phyloP scores from a whole-genome alignment of 2,888 invertebrate species.

The Cataglyphis rosenhaueri region DNA sequence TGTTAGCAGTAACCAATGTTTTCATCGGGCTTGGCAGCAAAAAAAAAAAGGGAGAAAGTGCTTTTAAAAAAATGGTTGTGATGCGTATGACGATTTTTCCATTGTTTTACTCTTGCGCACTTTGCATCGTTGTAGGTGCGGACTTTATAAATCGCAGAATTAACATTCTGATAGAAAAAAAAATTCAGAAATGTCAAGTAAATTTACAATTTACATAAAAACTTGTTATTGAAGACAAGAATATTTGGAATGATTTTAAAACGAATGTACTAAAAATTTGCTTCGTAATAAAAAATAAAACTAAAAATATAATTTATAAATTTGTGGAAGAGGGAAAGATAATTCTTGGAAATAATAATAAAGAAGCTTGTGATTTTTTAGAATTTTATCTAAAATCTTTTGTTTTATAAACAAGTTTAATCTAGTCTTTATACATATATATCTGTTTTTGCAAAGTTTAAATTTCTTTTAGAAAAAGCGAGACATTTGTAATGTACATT shows the following conservation, averaged over 20 bases:
- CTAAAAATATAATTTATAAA: background rate
- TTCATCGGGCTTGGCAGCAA: background rate
- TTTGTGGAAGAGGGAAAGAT: background rate
- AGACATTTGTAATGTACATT: background rate
- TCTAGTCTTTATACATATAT: background rate
- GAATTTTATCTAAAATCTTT: background rate
- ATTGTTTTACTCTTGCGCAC: background rate
- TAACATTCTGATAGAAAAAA: background rate
- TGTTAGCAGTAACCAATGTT: conserved; percentile 15
- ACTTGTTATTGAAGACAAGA: background rate
- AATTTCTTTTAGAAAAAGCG: background rate
- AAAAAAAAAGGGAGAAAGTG: background rate
- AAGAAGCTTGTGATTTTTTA: background rate
- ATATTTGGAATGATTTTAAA: background rate
- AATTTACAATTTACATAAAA: background rate
- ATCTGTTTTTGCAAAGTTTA: background rate
- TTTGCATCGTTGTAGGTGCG: background rate
- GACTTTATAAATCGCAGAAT: background rate
- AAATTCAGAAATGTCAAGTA: background rate
- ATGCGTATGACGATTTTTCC: conserved; percentile 1
- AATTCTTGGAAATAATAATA: too few relatives aligned
- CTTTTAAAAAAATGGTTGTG: conserved; percentile 1
- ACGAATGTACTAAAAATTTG: background rate
- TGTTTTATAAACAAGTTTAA: background rate
- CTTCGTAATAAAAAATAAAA: background rate